Base-by-base conservation (phyloP, 2,113 vertebrate genomes). In the Brachirus orientalis region DNA sequence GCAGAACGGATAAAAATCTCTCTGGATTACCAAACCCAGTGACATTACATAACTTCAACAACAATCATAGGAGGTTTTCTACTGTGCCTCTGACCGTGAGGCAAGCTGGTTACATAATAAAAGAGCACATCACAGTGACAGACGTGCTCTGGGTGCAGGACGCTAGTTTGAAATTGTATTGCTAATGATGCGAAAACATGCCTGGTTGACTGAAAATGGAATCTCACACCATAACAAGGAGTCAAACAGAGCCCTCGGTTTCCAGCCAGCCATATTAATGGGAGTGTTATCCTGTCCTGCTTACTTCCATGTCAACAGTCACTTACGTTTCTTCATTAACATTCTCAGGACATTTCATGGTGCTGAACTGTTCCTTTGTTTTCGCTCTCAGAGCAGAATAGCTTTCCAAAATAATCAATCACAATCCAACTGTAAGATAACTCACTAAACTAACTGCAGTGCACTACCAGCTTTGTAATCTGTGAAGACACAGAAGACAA, bases 241-340 rank as follows among this genome's bases (percentile, higher is more conserved):
- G 60, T 19, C 45, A 78, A 55, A 19, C 0, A 65, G 46, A 59
- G 56, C 44, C 17, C 52, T 53, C 10, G 3, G 40, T 56, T 68
- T 68, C 38, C 36, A 45, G 55, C 35, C 55, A 13, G 5, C 14
- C n/a, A 36, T 44, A 38, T 69, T 83, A 10, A 10, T 40, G 52
- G 45, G 51, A 55, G 44, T 2, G 51, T 8, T 2, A 17, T 50
- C 12, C 46, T 1, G 14, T 46, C 63, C 75, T 58, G 13, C 57
- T 71, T 41, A 5, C 69, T 87, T 88, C 81, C 83, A 82, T 72
- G 79, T 83, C 86, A 88, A 0, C 86, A 73, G 16, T 59, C 74
- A 90, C 86, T 91, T 72, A 83, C 84, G 82, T 53, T 76, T 58
- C 73, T 76, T 91, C 88, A 90, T 92, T 90, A 85, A 88, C 65